phyloP scores from a whole-genome alignment of 2,113 vertebrate species.

The Oncorhynchus keta region DNA sequence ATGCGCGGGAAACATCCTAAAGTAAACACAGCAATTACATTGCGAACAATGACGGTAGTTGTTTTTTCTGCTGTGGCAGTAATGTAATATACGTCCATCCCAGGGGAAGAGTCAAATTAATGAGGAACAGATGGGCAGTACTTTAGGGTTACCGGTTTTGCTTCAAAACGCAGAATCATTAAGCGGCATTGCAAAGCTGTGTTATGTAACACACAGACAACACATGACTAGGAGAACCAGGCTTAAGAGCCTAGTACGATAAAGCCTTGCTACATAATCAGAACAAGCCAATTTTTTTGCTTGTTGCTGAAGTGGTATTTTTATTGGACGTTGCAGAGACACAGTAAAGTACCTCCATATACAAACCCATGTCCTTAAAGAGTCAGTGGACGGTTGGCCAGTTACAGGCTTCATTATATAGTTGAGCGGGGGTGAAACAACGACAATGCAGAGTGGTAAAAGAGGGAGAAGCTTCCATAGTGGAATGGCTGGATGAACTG shows the following conservation, averaged over 20 bases:
- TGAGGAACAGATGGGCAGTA: slow-evolving; percentile 52
- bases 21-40: not conserved
- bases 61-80: slow-evolving; percentile 6
- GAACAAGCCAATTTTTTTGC: not conserved
- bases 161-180: slow-evolving; percentile 33
- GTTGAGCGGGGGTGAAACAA: too few species aligned
- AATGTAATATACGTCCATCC: slow-evolving; percentile 39
- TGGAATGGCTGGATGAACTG: too few species aligned
- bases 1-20: not conserved
- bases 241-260: not conserved
- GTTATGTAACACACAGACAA: slow-evolving; percentile 24
- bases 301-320: too few species aligned
- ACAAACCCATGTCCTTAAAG: too few species aligned
- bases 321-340: too few species aligned
- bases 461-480: too few species aligned
- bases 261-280: slow-evolving; percentile 6
- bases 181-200: slow-evolving; percentile 13
- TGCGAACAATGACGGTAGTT: slow-evolving; percentile 2
- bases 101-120: slow-evolving; percentile 49
- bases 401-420: too few species aligned
- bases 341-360: too few species aligned
- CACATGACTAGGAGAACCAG: not conserved
- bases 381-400: too few species aligned
- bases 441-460: too few species aligned
- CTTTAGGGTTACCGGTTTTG: slow-evolving; percentile 48